Conservation (phyloP, 2,113 vertebrate genomes). For the Typhlomys cinereus region DNA sequence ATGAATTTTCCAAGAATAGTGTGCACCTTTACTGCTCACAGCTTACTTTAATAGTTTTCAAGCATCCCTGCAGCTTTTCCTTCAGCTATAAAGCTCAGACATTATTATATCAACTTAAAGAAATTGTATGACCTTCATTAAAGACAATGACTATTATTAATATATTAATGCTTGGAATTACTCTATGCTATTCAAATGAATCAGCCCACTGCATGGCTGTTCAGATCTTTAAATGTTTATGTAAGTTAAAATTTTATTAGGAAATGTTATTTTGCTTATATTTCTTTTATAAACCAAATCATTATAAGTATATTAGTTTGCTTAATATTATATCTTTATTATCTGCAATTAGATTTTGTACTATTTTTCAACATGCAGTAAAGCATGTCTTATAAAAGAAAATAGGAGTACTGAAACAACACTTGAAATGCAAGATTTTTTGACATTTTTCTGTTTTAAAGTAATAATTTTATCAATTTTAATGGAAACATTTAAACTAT, state of each 20-base stretch:
- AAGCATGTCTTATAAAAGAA: slow-evolving; percentile 26
- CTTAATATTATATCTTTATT: slow-evolving; percentile 67
- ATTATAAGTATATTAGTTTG: slow-evolving; percentile 61
- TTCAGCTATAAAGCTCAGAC: slow-evolving; percentile 31
- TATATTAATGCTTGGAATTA: slow-evolving; percentile 58
- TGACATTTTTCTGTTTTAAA: slow-evolving; percentile 25
- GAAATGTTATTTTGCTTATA: slow-evolving; percentile 60
- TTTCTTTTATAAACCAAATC: slow-evolving; percentile 64
- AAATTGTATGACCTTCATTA: slow-evolving; percentile 56
- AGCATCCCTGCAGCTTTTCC: neutral
- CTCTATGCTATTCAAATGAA: slow-evolving; percentile 51
- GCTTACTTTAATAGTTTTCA: slow-evolving; percentile 48
- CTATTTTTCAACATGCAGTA: slow-evolving; percentile 29
- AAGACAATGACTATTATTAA: slow-evolving; percentile 55
- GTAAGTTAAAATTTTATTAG: slow-evolving; percentile 76
- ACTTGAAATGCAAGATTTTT: slow-evolving; percentile 54
- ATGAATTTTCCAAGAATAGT: slow-evolving; percentile 35
- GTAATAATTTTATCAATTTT: slow-evolving; percentile 45
- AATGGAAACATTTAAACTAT: slow-evolving; percentile 28
- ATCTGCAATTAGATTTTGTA: slow-evolving; percentile 53
- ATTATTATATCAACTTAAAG: slow-evolving; percentile 57
- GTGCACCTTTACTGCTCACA: neutral
- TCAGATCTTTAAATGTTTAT: slow-evolving; percentile 72
- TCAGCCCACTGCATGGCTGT: slow-evolving; percentile 32
- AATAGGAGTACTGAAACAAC: slow-evolving; percentile 60